Evolutionary conservation across 2,797 vertebrate genomes (phyloP), one percentile per base, ranked within the genome.

Genomic region (Schizopygopsis pylzovi): DNA sequence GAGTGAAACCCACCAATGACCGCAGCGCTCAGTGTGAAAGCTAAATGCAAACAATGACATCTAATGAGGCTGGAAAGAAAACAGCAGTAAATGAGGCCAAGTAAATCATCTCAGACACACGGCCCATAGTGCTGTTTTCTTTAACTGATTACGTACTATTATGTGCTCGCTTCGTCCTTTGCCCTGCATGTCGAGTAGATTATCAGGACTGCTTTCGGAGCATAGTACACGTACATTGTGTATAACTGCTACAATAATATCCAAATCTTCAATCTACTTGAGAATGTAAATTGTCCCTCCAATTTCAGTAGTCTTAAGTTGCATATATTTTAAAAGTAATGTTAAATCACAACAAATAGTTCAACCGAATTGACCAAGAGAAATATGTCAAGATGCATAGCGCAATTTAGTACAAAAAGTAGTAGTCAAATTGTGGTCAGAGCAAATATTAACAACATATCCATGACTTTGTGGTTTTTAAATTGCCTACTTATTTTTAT

Each of bases 111-210:
- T 90, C 82, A 90, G 79, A 72, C 82, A 88, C 71, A 83, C 16
- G 37, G 47, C 47, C 71, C 89, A 88, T 90, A 90, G 89, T 88
- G 88, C 91, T 89, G 65, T 87, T 91, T 88, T 81, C 91, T 92
- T 91, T 92, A 72, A 63, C 82, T 80, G 83, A 73, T 88, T 79
- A 65, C 43, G 54, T 88, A 83, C 84, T 78, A 80, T 79, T 90
- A 90, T 82, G 89, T 83, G 72, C 81, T 88, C 88, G 15, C 71
- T 81, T 79, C 83, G 78, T 87, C 71, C 86, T 86, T 92, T 83
- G 90, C 59, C 77, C 63, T 86, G 67, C 59, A 70, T 71, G 25
- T 70, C 47, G 18, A 52, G 47, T 71, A 75, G 61, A 75, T 33
- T 70, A 59, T 71, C 68, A 61, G 18, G 76, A 39, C 20, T 33